These are phyloP conservation scores for Apteryx owenii DNA, from an alignment of 2,113 vertebrate species.

Conservation along the genomic window DNA sequence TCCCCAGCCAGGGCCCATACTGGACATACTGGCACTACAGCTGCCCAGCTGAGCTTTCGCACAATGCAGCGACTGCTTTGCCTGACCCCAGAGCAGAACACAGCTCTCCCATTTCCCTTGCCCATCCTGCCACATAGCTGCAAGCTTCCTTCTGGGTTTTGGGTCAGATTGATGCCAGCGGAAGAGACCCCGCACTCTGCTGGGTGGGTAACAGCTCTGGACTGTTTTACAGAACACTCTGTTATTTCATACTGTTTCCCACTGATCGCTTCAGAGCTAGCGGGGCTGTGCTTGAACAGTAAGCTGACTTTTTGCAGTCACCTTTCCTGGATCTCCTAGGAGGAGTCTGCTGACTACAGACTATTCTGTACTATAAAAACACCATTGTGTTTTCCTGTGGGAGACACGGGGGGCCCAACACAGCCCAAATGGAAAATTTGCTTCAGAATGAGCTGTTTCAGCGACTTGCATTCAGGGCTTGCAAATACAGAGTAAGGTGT, in stretches of 20 bases:
- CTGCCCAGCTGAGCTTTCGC: neutral
- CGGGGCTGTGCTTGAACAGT: neutral
- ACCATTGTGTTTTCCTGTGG: neutral
- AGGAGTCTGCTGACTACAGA: neutral
- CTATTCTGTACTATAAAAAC: neutral
- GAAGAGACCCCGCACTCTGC: neutral
- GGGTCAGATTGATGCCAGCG: neutral
- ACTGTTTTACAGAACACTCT: neutral
- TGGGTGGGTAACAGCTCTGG: neutral
- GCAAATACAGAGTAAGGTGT: neutral
- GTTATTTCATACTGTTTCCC: neutral
- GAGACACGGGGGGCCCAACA: neutral
- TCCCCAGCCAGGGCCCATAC: too few species aligned
- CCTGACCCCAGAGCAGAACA: neutral
- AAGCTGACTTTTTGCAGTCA: neutral
- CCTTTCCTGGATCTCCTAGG: neutral
- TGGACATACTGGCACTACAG: fast-evolving
- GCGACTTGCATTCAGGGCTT: neutral
- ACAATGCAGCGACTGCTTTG: neutral
- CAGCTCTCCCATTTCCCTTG: neutral
- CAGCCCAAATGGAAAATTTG: neutral
- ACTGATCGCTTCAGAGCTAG: neutral
- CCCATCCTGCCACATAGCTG: neutral
- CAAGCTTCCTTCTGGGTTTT: neutral
- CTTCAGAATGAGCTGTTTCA: neutral